Percentiles rank a stretch among this genome's conserved stretches.
These are phyloP conservation scores for Epinephelus cyanopodus DNA, from an alignment of 2,113 vertebrate genomes.

Conservation along the genomic window DNA sequence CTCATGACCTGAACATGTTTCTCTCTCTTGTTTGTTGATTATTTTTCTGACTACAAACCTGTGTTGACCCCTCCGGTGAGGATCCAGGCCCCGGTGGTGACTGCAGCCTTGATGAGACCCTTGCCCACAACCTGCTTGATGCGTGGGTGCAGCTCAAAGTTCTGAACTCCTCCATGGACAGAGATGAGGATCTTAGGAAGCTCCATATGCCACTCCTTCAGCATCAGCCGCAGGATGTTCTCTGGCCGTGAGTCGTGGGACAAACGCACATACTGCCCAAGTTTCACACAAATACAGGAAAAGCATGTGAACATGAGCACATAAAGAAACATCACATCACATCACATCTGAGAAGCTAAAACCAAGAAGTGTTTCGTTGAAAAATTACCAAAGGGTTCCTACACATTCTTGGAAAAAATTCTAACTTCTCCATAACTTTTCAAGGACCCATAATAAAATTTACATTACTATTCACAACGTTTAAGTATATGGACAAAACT, in stretches of 20 bases:
- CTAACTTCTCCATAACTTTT: too few relatives aligned
- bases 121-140: slow-evolving; percentile 98
- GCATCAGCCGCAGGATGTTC: slow-evolving; percentile 93
- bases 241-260: slow-evolving; percentile 96
- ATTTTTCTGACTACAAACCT: slow-evolving; percentile 80
- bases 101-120: slow-evolving; percentile 98
- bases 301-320: neutral
- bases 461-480: too few relatives aligned
- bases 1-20: neutral
- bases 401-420: too few relatives aligned
- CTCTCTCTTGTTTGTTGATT: neutral
- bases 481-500: too few relatives aligned
- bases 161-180: slow-evolving; percentile 98
- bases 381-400: neutral
- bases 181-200: slow-evolving; percentile 99
- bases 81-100: slow-evolving; percentile 99
- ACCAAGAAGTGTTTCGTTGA: neutral
- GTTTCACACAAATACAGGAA: slow-evolving; percentile 3
- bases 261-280: slow-evolving; percentile 91
- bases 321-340: neutral
- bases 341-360: neutral
- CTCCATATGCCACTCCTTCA: slow-evolving; percentile 99
- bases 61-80: slow-evolving; percentile 98
- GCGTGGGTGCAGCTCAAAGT: slow-evolving; percentile 97
- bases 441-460: too few relatives aligned